These are phyloP conservation scores for Gnathonemus longibarbis DNA, from an alignment of 2,113 vertebrate species.

Conservation along the genomic window DNA sequence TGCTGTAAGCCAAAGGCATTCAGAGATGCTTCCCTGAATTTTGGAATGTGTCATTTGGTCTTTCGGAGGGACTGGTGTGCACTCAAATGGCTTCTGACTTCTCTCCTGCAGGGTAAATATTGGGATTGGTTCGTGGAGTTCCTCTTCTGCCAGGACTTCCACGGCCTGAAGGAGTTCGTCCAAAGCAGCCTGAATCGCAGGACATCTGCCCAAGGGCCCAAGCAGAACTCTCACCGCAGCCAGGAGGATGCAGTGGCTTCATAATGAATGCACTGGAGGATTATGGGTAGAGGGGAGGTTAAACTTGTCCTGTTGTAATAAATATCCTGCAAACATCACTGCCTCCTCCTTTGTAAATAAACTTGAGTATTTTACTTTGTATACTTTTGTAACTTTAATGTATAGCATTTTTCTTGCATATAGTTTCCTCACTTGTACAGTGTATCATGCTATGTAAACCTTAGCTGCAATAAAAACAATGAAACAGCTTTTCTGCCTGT, in stretches of 20 bases:
- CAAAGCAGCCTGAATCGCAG: constrained; percentile 61
- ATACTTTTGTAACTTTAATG: constrained; percentile 1
- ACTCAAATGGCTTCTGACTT: background rate
- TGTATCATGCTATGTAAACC: constrained; percentile 16
- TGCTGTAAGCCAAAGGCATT: background rate
- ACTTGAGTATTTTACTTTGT: constrained; percentile 15
- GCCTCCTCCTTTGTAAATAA: constrained; percentile 40
- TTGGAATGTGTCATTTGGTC: background rate
- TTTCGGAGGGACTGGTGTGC: background rate
- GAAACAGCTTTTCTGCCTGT: background rate
- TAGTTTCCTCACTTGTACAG: constrained; percentile 21
- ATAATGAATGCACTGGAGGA: constrained; percentile 7
- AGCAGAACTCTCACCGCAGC: background rate
- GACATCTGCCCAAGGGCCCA: background rate
- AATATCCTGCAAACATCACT: constrained; percentile 20
- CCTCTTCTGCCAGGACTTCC: constrained; percentile 69
- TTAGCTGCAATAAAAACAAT: background rate
- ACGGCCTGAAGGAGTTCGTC: constrained; percentile 74
- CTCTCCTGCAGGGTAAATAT: constrained; percentile 49
- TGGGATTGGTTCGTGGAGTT: constrained; percentile 85
- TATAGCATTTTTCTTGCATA: constrained; percentile 12
- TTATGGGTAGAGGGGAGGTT: background rate
- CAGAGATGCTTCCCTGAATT: background rate
- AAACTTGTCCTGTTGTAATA: constrained; percentile 17
- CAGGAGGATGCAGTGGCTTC: background rate